Conservation (phyloP, 2,888 invertebrate species). For the Caenorhabditis sinica region DNA sequence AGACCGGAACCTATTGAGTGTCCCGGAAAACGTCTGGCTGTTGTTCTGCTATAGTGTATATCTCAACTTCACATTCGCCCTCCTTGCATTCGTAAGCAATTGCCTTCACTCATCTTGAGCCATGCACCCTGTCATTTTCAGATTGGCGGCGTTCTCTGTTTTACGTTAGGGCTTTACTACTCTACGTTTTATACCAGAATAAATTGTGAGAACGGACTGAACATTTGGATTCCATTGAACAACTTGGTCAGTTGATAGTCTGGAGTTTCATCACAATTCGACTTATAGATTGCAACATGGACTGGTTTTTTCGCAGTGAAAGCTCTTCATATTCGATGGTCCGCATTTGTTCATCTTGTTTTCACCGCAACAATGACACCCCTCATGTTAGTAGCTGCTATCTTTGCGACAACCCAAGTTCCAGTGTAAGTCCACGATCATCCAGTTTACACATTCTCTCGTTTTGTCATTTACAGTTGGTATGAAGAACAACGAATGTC, state of each 20-base stretch:
- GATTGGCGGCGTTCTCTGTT: conserved; percentile 52
- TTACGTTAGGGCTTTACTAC: conserved; percentile 46
- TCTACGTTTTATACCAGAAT: conserved; percentile 57
- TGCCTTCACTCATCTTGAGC: neutral
- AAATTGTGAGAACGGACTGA: conserved; percentile 60
- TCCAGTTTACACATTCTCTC: conserved; percentile 38
- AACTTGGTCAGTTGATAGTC: conserved; percentile 37
- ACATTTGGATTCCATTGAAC: conserved; percentile 63
- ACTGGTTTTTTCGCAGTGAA: conserved; percentile 62
- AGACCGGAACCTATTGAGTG: conserved; percentile 52
- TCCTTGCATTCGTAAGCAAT: conserved; percentile 34
- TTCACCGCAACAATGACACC: conserved; percentile 63
- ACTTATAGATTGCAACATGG: conserved; percentile 61
- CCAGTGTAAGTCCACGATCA: conserved; percentile 48
- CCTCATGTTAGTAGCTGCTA: conserved; percentile 54
- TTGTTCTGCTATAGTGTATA: conserved; percentile 46
- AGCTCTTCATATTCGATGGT: conserved; percentile 63
- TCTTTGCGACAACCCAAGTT: conserved; percentile 59
- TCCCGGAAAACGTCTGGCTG: conserved; percentile 54
- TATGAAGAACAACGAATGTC: conserved; percentile 57
- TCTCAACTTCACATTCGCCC: conserved; percentile 37
- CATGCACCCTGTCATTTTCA: neutral
- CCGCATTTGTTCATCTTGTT: conserved; percentile 61
- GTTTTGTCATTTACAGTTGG: conserved; percentile 53
- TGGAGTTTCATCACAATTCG: too few relatives aligned